Evolutionary conservation across 2,113 vertebrate genomes (phyloP).

Genomic region (Sander lucioperca): DNA sequence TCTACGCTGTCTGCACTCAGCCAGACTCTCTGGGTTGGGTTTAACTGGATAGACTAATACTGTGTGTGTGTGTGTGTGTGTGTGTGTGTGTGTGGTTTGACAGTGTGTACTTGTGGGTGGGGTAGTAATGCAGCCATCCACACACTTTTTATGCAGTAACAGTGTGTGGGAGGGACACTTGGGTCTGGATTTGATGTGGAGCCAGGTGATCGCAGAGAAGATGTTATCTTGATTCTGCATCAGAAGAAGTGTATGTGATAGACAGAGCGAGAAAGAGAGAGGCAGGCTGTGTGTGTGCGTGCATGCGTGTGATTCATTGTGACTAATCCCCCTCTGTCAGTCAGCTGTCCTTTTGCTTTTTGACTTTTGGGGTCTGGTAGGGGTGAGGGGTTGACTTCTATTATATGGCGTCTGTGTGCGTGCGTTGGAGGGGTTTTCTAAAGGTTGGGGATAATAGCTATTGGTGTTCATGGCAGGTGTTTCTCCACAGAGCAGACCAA

Average conservation of each 20-base stretch:
- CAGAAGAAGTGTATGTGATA: slow-evolving; percentile 2
- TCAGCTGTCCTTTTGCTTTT: slow-evolving; percentile 78
- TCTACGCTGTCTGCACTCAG: slow-evolving; percentile 59
- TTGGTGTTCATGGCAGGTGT: slow-evolving; percentile 71
- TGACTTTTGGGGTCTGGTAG: slow-evolving; percentile 67
- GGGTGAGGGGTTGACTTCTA: slow-evolving; percentile 61
- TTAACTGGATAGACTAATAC: slow-evolving; percentile 48
- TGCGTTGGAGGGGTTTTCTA: slow-evolving; percentile 41
- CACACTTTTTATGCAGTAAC: slow-evolving; percentile 19
- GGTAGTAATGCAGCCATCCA: slow-evolving; percentile 19
- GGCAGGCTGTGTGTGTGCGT: slow-evolving; percentile 33
- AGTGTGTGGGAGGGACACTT: background rate
- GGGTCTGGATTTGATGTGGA: slow-evolving; percentile 45
- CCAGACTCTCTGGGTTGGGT: slow-evolving; percentile 49
- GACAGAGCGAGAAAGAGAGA: background rate
- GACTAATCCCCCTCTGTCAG: slow-evolving; percentile 76
- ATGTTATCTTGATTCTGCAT: slow-evolving; percentile 64
- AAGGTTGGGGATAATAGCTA: slow-evolving; percentile 61
- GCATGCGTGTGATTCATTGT: slow-evolving; percentile 69
- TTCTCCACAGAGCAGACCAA: slow-evolving; percentile 25
- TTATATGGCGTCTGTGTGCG: slow-evolving; percentile 35
- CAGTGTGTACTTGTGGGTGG: slow-evolving; percentile 20
- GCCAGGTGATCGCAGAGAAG: slow-evolving; percentile 51
- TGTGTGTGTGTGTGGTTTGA: slow-evolving; percentile 33
- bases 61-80: slow-evolving; percentile 23